These are phyloP conservation scores for Lasioglossum malachurum DNA, from an alignment of 2,888 invertebrate species.

Conservation along the genomic window DNA sequence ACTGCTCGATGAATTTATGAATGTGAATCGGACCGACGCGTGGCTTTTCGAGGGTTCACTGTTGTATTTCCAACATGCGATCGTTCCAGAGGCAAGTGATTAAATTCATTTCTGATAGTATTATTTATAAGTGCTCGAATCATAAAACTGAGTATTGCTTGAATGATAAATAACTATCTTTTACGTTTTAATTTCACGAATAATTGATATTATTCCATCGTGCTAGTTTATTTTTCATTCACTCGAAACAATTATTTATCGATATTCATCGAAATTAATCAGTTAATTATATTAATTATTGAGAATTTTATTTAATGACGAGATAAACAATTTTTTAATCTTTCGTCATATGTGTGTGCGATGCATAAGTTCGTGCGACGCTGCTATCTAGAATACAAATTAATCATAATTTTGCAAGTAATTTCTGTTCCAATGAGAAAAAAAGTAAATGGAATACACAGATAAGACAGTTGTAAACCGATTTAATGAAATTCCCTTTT, in stretches of 20 bases:
- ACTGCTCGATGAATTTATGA: conserved; percentile 85
- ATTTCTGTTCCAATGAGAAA: not conserved
- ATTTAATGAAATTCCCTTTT: conserved; percentile 66
- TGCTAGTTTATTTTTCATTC: not conserved
- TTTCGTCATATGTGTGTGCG: too few relatives aligned
- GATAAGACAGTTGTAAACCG: conserved; percentile 4
- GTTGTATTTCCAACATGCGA: conserved; percentile 85
- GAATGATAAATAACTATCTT: not conserved
- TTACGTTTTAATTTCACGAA: not conserved
- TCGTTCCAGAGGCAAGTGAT: conserved; percentile 77
- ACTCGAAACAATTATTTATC: not conserved
- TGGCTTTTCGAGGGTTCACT: conserved; percentile 86
- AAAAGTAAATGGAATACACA: not conserved
- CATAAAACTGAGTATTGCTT: not conserved
- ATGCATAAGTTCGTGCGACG: not conserved
- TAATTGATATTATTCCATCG: not conserved
- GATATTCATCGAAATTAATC: not conserved
- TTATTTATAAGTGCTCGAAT: not conserved
- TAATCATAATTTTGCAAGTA: not conserved
- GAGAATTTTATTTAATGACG: not conserved
- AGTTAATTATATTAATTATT: not conserved
- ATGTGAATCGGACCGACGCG: conserved; percentile 78
- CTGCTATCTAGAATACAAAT: not conserved
- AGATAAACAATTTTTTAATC: not conserved
- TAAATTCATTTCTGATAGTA: not conserved